Evolutionary conservation across 1,140 invertebrate species (phyloP), one percentile per base, ranked within the genome.

Genomic region (Physella acuta): DNA sequence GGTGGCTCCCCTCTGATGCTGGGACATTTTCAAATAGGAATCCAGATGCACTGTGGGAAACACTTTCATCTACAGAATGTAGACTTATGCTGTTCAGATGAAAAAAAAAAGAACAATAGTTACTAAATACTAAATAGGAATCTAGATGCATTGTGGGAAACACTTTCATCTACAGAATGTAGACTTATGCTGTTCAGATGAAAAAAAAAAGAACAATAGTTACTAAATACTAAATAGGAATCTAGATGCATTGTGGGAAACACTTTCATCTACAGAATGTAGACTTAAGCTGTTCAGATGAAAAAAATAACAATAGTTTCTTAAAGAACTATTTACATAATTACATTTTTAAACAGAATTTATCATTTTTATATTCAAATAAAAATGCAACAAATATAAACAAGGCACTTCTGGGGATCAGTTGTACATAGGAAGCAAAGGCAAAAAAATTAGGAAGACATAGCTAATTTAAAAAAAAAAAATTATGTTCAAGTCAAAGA

Each of bases 61-160:
- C 33, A 11, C 53, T 24, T 26, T 44, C 64, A 1, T 55, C 31
- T 33, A 56, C 20, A 26, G 64, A 66, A 34, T 56, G 52, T 5
- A 66, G 64, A 34, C 64, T 66, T 3, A 66, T 66, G 34, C 64
- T 66, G 64, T 8, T 17, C 24, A 63, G 2, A 52, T 11, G 16
- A 34, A 61, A 61, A 31, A 2, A 64, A 28, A 52, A 16, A 26
- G 26, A 16, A 56, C 8, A 5, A 56, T 8, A 56, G n/a, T n/a
- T n/a, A n/a, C n/a, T n/a, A n/a, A n/a, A n/a, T n/a, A n/a, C n/a
- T n/a, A 33, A 64, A 64, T 17, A 44, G 16, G 24, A 56, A 14
- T 28, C 44, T 52, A 55, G 64, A 56, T n/a, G 53, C 52, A 5
- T 24, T n/a, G 30, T 26, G n/a, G 26, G 34, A 36, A 16, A 55